phyloP scores from a whole-genome alignment of 2,888 invertebrate species.

The Macrophya annulata region DNA sequence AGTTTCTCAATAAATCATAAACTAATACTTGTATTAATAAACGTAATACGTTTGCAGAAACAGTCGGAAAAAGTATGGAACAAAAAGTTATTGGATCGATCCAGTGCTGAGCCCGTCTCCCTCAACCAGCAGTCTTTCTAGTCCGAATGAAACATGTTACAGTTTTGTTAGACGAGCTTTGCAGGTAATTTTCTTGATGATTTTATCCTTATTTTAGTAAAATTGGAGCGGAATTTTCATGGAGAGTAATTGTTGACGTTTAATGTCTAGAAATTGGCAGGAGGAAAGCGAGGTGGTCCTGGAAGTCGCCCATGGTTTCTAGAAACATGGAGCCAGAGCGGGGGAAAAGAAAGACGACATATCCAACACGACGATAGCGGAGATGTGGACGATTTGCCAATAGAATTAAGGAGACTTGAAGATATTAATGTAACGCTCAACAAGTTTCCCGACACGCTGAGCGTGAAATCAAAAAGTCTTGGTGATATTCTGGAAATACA shows the following conservation, averaged over 20 bases:
- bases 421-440: constrained; percentile 80
- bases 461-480: constrained; percentile 91
- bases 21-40: background rate
- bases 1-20: background rate
- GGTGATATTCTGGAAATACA: constrained; percentile 91
- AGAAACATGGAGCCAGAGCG: constrained; percentile 86
- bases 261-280: constrained; percentile 86
- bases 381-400: constrained; percentile 90
- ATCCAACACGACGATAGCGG: constrained; percentile 81
- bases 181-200: constrained; percentile 80
- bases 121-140: constrained; percentile 93
- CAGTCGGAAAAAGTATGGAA: constrained; percentile 81
- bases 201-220: background rate
- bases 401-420: constrained; percentile 92
- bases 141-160: constrained; percentile 96
- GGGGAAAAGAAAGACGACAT: constrained; percentile 65
- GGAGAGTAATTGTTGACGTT: background rate
- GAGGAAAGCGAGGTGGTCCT: constrained; percentile 83
- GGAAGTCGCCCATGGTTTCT: constrained; percentile 88
- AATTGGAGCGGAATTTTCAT: background rate
- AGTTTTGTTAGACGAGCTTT: constrained; percentile 95
- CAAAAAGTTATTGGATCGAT: constrained; percentile 84
- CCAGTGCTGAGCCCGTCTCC: constrained; percentile 82
- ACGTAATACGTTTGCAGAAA: constrained; percentile 66
- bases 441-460: constrained; percentile 77